Base-by-base conservation (phyloP, 1,140 invertebrate genomes). In the Cydia amplana region DNA sequence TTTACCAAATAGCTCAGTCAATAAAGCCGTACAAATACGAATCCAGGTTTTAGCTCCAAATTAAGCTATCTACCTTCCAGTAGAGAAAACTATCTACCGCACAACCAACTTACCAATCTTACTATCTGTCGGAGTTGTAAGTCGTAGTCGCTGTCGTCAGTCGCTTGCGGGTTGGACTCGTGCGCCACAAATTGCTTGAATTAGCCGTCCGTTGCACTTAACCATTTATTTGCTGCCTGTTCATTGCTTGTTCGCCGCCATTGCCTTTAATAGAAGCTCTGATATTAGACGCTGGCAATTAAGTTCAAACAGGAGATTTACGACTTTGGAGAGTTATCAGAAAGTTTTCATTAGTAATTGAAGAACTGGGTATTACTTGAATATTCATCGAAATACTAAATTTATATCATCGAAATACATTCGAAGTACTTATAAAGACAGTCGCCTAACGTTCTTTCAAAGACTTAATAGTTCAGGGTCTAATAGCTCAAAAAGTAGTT, bases 121-220 rank as follows among this genome's bases (percentile, higher is more conserved):
- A n/a, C 55, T 3, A 7, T 60, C 18, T 18, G 1, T 10, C 36
- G 36, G 9, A 40, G 9, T 63, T 63, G n/a, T n/a, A 1, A 63
- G 10, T 64, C 12, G 25, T 12, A n/a, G 7, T n/a, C 55, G 18
- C 55, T 60, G 7, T 60, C 20, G 55, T 7, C 55, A 4, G 55
- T 60, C 55, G 10, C 55, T 60, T 60, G 10, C 20, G 10, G 12
- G 16, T 60, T 12, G 18, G n/a, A 12, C 55, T 60, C 55, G 55
- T 60, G 28, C 28, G 16, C 75, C 78, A 80, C 84, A 83, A 85
- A 85, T 84, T 84, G 81, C 78, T 84, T 74, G 76, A 84, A 84
- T 85, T 82, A 82, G 75, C 73, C 80, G 84, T 82, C 75, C 79
- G 72, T 79, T 84, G 83, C 82, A 82, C 79, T 82, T 79, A 77